These are phyloP conservation scores for Onychomys torridus DNA, from an alignment of 2,797 vertebrate genomes.

Conservation along the genomic window DNA sequence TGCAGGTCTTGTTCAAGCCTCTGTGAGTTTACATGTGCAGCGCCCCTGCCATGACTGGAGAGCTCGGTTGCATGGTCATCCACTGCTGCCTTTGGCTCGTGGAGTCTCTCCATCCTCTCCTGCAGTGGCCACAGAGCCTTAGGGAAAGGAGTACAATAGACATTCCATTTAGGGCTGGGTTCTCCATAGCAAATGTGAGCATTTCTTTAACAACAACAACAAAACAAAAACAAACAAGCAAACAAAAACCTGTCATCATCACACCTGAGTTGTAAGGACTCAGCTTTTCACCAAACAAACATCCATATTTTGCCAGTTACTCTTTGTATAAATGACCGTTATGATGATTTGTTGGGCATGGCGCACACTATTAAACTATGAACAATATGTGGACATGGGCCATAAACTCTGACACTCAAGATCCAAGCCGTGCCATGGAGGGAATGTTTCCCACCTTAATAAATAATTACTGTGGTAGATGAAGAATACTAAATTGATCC, in stretches of 20 bases:
- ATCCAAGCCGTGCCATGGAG: rapidly evolving
- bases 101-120: neutral
- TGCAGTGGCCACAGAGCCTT: too few relatives aligned
- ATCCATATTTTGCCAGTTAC: neutral
- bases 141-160: neutral
- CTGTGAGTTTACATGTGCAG: neutral
- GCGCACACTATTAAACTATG: neutral
- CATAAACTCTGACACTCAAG: neutral
- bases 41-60: neutral
- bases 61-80: neutral
- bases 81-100: neutral
- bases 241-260: neutral
- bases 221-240: too few relatives aligned
- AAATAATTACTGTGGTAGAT: neutral
- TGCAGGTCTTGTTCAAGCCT: neutral
- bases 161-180: neutral
- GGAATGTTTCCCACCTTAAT: neutral
- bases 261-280: neutral
- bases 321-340: neutral
- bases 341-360: neutral
- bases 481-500: neutral
- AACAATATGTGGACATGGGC: neutral
- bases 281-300: neutral
- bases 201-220: slow-evolving; percentile 3
- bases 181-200: too few relatives aligned